phyloP scores from a whole-genome alignment of 2,888 invertebrate genomes.

The Ypsolopha sequella region DNA sequence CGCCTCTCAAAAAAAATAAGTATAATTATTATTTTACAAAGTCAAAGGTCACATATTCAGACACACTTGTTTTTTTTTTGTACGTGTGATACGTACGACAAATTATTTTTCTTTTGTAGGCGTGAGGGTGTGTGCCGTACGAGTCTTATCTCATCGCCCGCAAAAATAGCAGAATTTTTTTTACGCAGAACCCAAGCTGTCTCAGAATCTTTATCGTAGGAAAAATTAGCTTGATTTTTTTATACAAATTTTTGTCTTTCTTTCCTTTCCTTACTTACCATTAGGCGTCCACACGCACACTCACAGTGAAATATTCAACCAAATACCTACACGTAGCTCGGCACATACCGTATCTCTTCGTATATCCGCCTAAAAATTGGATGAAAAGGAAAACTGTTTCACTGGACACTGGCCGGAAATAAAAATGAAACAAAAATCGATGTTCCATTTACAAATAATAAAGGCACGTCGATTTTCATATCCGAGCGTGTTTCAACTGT shows the following conservation, averaged over 20 bases:
- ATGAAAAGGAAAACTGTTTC: conserved; percentile 40
- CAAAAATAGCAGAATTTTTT: too few relatives aligned
- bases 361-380: conserved; percentile 26
- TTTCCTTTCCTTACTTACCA: conserved; percentile 22
- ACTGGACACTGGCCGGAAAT: conserved; percentile 13
- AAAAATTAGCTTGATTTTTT: not conserved
- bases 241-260: not conserved
- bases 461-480: not conserved
- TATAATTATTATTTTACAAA: too few relatives aligned
- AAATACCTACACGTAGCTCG: conserved; percentile 28
- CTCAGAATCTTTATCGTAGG: not conserved
- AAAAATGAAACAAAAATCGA: conserved; percentile 2
- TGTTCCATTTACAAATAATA: not conserved
- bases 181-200: too few relatives aligned
- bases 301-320: conserved; percentile 50
- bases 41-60: too few relatives aligned
- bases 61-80: not conserved
- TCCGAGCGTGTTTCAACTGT: not conserved
- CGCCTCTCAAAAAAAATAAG: too few relatives aligned
- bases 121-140: too few relatives aligned
- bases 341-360: conserved; percentile 7
- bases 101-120: too few relatives aligned
- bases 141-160: too few relatives aligned
- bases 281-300: conserved; percentile 21
- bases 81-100: not conserved